phyloP scores from a whole-genome alignment of 1,140 invertebrate species.

The Platyura marginata region DNA sequence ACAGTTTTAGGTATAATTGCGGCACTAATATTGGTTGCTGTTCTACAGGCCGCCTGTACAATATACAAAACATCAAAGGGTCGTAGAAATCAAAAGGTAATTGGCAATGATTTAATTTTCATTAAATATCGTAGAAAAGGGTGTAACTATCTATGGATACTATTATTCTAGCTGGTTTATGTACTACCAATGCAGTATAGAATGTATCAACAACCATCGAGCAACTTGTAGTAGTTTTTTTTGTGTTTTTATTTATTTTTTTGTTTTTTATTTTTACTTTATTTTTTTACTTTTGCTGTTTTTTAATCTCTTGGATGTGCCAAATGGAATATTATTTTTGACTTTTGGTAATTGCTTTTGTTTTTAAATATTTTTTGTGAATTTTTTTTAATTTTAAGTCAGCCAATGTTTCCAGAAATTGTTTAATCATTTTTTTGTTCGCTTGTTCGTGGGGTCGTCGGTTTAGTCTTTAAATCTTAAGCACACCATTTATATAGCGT shows the following conservation, averaged over 20 bases:
- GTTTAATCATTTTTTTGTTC: no score
- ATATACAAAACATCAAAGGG: slow-evolving; percentile 48
- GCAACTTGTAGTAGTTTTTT: not conserved
- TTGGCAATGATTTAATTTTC: slow-evolving; percentile 1
- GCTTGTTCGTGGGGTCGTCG: no score
- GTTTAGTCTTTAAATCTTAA: no score
- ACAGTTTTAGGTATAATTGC: slow-evolving; percentile 64
- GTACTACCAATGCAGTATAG: slow-evolving; percentile 24
- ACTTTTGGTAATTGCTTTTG: not conserved
- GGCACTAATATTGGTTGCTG: slow-evolving; percentile 54
- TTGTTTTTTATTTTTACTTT: not conserved
- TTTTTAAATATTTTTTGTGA: not conserved
- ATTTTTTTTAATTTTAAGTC: no score
- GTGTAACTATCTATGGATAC: not conserved
- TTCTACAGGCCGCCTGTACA: slow-evolving; percentile 71
- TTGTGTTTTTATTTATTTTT: not conserved
- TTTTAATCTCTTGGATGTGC: no score
- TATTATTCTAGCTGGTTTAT: slow-evolving; percentile 19
- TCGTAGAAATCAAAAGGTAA: slow-evolving; percentile 39
- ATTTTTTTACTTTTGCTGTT: no score
- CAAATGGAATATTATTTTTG: no score
- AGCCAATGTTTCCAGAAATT: no score
- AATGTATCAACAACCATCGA: slow-evolving; percentile 16
- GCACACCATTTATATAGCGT: no score
- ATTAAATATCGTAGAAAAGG: not conserved